Evolutionary conservation across 2,888 invertebrate genomes (phyloP).

Genomic region (Hydrotaea diabolus): DNA sequence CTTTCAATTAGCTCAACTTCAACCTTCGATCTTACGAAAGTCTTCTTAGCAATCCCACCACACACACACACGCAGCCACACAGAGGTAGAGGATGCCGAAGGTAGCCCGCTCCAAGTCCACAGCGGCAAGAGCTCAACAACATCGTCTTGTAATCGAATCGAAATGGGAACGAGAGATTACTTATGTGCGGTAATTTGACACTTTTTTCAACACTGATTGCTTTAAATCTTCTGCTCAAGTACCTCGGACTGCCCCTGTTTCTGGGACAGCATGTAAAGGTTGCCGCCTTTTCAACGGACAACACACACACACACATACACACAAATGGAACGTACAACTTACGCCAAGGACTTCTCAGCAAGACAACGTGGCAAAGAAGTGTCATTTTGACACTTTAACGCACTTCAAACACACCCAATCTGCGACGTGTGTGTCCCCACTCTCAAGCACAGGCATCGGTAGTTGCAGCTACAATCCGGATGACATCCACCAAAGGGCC

Average conservation of each 20-base stretch:
- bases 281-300: constrained; percentile 43
- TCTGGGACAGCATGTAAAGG: constrained; percentile 40
- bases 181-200: constrained; percentile 69
- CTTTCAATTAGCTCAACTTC: constrained; percentile 53
- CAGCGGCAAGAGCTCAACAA: not conserved
- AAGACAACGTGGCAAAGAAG: constrained; percentile 51
- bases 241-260: constrained; percentile 46
- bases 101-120: constrained; percentile 9
- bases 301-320: too few species aligned
- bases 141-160: not conserved
- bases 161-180: constrained; percentile 56
- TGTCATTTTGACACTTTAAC: constrained; percentile 70
- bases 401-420: constrained; percentile 33
- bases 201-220: constrained; percentile 70
- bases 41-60: not conserved
- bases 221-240: constrained; percentile 63
- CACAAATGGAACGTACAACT: not conserved
- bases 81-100: not conserved
- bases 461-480: constrained; percentile 3
- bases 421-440: constrained; percentile 66
- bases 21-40: constrained; percentile 40
- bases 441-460: not conserved
- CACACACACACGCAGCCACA: not conserved
- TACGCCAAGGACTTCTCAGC: constrained; percentile 45
- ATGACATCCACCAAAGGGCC: constrained; percentile 34